Base-by-base conservation (phyloP, 2,888 invertebrate genomes). In the Beris morrisii region DNA sequence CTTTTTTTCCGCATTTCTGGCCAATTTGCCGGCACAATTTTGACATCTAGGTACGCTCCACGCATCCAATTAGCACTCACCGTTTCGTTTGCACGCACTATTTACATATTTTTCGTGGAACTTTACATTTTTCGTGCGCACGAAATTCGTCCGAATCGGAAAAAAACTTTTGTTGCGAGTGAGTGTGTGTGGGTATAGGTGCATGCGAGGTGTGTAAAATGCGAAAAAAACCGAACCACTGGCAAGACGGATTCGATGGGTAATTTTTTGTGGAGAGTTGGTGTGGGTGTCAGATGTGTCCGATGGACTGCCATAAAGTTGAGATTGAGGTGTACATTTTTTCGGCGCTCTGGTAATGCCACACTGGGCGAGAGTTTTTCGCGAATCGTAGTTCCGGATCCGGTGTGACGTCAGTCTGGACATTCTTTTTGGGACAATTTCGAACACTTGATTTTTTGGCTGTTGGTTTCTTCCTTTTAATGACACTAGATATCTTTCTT, bases 71-170 rank as follows among this genome's bases (percentile, higher is more conserved):
- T 12, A 38, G 22, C 38, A 68, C 68, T 68, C 65, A 68, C 68
- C 68, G 65, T 65, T 68, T 55, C 45, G 31, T 55, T 31, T 59
- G 45, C 53, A 65, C 54, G 61, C 68, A 65, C 58, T 58, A 53
- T 58, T 67, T 53, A 55, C 44, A 59, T 50, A 56, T n/a, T 55
- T 50, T 44, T 45, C 22, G 45, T 32, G 13, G 31, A 65, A 55
- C 61, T 61, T 68, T 54, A 68, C 68, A 68, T 68, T 68, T 65
- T 55, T 45, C 48, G 55, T 45, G 64, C 65, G 56, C 31, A 52
- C 65, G 38, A 58, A 54, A 61, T 61, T 52, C 65, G 58, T 50
- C 15, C 65, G 61, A 61, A 61, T 68, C 43, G 38, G 50, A 61
- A 50, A 61, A 61, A 50, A 38, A 38, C 5, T 9, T 38, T 38